Evolutionary conservation across 2,888 invertebrate species (phyloP), one percentile per base, ranked within the genome.

Genomic region (Tetrapedia diversipes): DNA sequence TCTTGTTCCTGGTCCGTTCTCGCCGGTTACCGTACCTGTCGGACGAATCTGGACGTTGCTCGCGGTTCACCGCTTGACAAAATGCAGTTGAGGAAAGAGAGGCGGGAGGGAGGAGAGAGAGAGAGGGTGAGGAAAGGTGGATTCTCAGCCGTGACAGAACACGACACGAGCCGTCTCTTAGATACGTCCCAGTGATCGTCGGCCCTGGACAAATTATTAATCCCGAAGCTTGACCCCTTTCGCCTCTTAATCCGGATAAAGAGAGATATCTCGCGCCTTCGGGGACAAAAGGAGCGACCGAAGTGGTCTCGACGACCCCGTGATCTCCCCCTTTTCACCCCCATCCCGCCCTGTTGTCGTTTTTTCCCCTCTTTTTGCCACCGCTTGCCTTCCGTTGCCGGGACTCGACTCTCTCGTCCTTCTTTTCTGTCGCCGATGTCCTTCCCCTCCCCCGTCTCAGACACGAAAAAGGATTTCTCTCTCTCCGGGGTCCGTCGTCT

Each of bases 161-260:
- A n/a, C 79, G 81, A 82, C 80, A 73, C 67, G 74, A 81, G 79
- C 71, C 76, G 64, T 54, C 49, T 70, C 59, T 65, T 19, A 27
- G 80, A 79, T 84, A 80, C 78, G 79, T 65, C 77, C 78, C 41
- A 64, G 74, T 81, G 84, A 85, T 86, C 82, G 77, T 24, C 53
- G n/a, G 77, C 41, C 75, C 68, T 74, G 77, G 86, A 88, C 89
- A 88, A 89, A 88, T 89, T 88, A 88, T 89, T 88, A 89, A 88
- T 88, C 85, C 82, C 29, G 77, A 84, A 82, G 85, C 81, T 80
- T 84, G 81, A 81, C 82, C 87, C 76, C 81, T 83, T 83, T 80
- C 80, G 83, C 79, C 87, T 86, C 86, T 88, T 89, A 87, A 88
- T 89, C 85, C 84, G 81, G 79, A 72, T 80, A 80, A 87, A 86